Base-by-base conservation (phyloP, 2,113 vertebrate genomes). In the Mesoclemmys tuberculata region DNA sequence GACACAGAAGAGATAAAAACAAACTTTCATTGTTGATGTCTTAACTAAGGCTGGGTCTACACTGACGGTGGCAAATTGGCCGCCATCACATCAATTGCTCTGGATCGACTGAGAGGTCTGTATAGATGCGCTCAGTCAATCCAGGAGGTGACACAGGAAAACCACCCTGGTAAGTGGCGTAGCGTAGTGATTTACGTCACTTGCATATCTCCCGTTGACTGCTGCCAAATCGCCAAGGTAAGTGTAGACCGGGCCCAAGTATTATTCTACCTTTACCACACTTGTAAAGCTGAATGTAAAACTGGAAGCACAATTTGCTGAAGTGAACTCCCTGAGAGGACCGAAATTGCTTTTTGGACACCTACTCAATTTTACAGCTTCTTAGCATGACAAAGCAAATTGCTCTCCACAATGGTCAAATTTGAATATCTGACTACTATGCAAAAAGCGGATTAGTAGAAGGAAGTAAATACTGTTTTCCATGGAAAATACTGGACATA, bases 401-500 rank as follows among this genome's bases (percentile, higher is more conserved):
- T 26, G 44, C 44, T 46, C n/a, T 4, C 58, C 38, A 6, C 18
- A 46, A 41, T 79, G 55, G n/a, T 21, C 24, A 24, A 46, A 22
- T 77, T 77, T 77, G 46, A 77, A 77, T 46, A 46, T 46, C 41
- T 46, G 12, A 77, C 74, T 46, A 3, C 61, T 78, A 0, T 16
- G 24, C 22, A 85, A 87, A 24, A 35, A 46, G n/a, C 91, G 4
- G 21, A 21, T 48, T 9, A 35, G 18, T 2, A 44, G 55, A 80
- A 88, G 35, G 61, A 79, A 38, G 0, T 0, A 41, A 79, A 26
- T 19, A 7, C 4, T 46, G 8, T 14, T 46, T 55, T 38, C 16
- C 31, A 7, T 1, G 4, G 41, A 84, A 68, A 29, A 2, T 22
- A 2, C 19, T 0, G 4, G 3, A 26, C 1, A 19, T 18, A 1